Conservation (phyloP, 2,113 vertebrate species). For the Grammomys surdaster region DNA sequence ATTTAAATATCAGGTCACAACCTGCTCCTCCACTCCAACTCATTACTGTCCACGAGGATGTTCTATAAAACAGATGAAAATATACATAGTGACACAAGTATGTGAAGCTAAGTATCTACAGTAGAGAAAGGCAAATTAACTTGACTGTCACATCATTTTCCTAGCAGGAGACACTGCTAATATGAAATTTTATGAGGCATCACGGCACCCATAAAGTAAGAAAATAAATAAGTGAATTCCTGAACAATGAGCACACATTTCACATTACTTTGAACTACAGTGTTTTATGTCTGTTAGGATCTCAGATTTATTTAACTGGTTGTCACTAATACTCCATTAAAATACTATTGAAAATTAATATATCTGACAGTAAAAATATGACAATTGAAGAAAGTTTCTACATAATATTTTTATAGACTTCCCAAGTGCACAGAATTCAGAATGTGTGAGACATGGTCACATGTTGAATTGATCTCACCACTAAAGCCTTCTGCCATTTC, state of each 20-base stretch:
- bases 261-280: conserved; percentile 75
- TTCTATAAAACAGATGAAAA: conserved; percentile 62
- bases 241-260: conserved; percentile 70
- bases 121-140: conserved; percentile 65
- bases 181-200: conserved; percentile 79
- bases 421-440: conserved; percentile 59
- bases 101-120: conserved; percentile 56
- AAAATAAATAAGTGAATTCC: conserved; percentile 70
- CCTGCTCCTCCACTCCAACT: conserved; percentile 49
- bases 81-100: conserved; percentile 45
- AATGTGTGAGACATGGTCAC: conserved; percentile 62
- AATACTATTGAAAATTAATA: conserved; percentile 76
- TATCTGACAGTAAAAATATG: conserved; percentile 50
- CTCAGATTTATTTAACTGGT: conserved; percentile 72
- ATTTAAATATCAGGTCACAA: conserved; percentile 50
- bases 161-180: conserved; percentile 69
- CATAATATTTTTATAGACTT: conserved; percentile 74
- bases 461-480: conserved; percentile 68
- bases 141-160: conserved; percentile 60
- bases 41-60: not conserved
- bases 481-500: conserved; percentile 66
- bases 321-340: conserved; percentile 68
- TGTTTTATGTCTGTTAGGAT: conserved; percentile 66
- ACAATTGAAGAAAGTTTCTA: conserved; percentile 68
- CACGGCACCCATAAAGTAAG: conserved; percentile 61